Percentiles rank a stretch among this genome's conserved stretches.
Evolutionary conservation across 2,797 vertebrate species (phyloP).

Genomic region (Mionectes olivaceus): DNA sequence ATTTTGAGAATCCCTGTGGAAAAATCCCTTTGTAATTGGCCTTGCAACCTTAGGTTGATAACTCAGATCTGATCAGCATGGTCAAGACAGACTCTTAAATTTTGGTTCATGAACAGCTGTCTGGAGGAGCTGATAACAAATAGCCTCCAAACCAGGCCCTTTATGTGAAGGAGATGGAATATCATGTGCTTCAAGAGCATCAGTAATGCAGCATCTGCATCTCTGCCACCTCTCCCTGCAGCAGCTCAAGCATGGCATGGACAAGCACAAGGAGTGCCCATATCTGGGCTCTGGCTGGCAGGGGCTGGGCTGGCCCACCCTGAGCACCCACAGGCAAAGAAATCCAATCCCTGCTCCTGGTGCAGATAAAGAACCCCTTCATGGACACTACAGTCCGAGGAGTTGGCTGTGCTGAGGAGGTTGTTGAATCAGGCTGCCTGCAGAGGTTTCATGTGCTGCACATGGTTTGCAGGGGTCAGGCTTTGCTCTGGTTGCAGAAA

Average conservation of each 20-base stretch:
- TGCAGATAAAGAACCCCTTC: not conserved
- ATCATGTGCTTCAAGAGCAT: not conserved
- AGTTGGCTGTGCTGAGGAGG: not conserved
- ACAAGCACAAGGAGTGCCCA: accelerated
- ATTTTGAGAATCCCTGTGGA: slow-evolving; percentile 7
- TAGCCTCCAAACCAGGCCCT: not conserved
- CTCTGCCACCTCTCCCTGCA: not conserved
- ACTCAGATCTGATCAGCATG: not conserved
- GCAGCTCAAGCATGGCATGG: not conserved
- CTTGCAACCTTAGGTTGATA: not conserved
- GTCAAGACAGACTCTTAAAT: not conserved
- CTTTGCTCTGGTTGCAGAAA: not conserved
- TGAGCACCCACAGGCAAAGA: not conserved
- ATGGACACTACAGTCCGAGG: not conserved
- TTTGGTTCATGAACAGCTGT: not conserved
- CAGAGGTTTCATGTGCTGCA: not conserved
- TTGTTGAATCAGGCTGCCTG: not conserved
- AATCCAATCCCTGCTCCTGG: not conserved
- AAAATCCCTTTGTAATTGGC: slow-evolving; percentile 10
- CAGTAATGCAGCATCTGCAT: not conserved
- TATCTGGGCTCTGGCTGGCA: not conserved
- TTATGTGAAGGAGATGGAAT: not conserved
- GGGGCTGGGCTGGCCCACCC: not conserved
- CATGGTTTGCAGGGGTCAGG: not conserved
- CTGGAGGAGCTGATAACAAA: not conserved